These are phyloP conservation scores for Leptodactylus fuscus DNA, from an alignment of 2,113 vertebrate species.

Conservation along the genomic window DNA sequence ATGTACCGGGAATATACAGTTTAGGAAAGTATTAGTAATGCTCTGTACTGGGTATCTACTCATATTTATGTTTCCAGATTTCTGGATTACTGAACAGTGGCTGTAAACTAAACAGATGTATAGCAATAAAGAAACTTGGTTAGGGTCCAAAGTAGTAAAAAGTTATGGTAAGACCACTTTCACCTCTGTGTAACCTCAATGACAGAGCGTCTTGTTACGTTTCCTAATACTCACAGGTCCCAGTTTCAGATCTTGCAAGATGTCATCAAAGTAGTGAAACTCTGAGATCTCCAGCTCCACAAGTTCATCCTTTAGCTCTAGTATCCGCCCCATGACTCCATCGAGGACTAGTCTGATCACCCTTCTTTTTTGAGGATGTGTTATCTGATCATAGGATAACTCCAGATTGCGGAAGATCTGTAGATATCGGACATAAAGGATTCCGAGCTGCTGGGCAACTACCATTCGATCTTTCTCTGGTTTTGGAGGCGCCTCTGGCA, in stretches of 20 bases:
- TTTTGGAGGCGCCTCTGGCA: conserved; percentile 62
- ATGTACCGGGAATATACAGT: neutral
- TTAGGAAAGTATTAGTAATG: conserved; percentile 11
- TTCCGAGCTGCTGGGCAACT: conserved; percentile 73
- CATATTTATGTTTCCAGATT: conserved; percentile 35
- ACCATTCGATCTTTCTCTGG: conserved; percentile 66
- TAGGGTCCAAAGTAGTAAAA: neutral
- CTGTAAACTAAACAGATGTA: conserved; percentile 25
- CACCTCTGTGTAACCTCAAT: conserved; percentile 11
- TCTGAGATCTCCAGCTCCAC: conserved; percentile 80
- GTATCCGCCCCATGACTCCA: conserved; percentile 79
- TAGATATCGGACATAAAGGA: conserved; percentile 82
- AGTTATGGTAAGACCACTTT: neutral
- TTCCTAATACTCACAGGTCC: conserved; percentile 74
- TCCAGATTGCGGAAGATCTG: conserved; percentile 78
- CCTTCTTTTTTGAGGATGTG: conserved; percentile 78
- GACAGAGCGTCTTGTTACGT: neutral
- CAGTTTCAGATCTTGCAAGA: conserved; percentile 79
- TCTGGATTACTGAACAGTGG: conserved; percentile 18
- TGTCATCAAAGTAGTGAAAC: conserved; percentile 78
- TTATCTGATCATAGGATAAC: conserved; percentile 70
- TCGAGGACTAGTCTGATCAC: conserved; percentile 75
- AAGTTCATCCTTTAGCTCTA: conserved; percentile 86
- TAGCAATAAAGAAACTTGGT: conserved; percentile 12
- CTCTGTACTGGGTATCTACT: neutral